phyloP scores from a whole-genome alignment of 1,140 invertebrate genomes.

The Pseudomyrmex sp. region DNA sequence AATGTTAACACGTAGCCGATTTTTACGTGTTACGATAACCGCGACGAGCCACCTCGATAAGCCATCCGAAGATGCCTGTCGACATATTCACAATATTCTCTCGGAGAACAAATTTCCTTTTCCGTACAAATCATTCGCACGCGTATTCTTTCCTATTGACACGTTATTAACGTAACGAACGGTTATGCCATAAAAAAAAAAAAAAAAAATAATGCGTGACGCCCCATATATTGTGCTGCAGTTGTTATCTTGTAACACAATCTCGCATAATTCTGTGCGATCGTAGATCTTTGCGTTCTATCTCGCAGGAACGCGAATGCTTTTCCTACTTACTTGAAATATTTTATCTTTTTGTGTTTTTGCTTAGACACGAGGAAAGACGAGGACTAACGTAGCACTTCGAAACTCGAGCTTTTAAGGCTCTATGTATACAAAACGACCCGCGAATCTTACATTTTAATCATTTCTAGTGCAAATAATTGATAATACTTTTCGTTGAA shows the following conservation, averaged over 20 bases:
- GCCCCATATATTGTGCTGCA: too few species aligned
- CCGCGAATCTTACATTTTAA: not conserved
- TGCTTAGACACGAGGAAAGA: constrained; percentile 31
- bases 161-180: constrained; percentile 39
- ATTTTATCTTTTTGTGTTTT: not conserved
- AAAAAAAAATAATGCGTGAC: too few species aligned
- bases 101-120: constrained; percentile 51
- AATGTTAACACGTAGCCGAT: constrained; percentile 63
- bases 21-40: constrained; percentile 61
- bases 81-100: constrained; percentile 42
- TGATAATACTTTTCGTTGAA: not conserved
- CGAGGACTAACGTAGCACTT: constrained; percentile 62
- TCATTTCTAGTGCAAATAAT: not conserved
- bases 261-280: not conserved
- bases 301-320: constrained; percentile 26
- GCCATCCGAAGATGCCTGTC: constrained; percentile 52
- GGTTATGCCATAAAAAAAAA: too few species aligned
- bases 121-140: constrained; percentile 45
- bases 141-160: constrained; percentile 64
- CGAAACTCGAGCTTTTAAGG: not conserved
- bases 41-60: constrained; percentile 56
- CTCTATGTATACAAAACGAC: not conserved
- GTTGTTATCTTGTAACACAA: constrained; percentile 7
- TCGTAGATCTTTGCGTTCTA: constrained; percentile 6
- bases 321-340: constrained; percentile 33